Percentiles rank a stretch among this genome's conserved stretches.
phyloP scores from a whole-genome alignment of 2,797 vertebrate genomes.

The Scolopax bukidnonensis region DNA sequence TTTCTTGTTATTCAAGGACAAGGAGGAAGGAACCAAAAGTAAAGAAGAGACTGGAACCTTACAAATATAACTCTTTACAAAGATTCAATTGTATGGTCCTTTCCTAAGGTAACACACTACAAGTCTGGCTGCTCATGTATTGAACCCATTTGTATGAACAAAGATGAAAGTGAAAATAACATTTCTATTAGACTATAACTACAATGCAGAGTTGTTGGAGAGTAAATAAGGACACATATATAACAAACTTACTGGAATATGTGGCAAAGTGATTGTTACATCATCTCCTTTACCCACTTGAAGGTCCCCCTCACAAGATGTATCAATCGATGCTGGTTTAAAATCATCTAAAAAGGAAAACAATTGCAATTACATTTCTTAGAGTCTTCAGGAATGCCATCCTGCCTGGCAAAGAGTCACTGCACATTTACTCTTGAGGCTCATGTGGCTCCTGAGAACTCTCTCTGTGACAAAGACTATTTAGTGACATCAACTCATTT shows the following conservation, averaged over 20 bases:
- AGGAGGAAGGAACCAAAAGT: not conserved
- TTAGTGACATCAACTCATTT: not conserved
- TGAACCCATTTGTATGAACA: not conserved
- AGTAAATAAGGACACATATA: not conserved
- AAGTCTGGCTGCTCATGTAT: not conserved
- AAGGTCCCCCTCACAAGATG: slow-evolving; percentile 94
- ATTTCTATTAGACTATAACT: not conserved
- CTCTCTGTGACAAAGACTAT: not conserved
- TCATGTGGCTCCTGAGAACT: not conserved
- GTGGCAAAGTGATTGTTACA: slow-evolving; percentile 96
- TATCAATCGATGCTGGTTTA: slow-evolving; percentile 98
- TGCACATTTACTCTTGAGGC: not conserved
- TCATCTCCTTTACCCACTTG: slow-evolving; percentile 99
- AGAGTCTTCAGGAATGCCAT: not conserved
- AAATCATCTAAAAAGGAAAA: slow-evolving; percentile 89
- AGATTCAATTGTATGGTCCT: not conserved
- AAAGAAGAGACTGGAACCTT: not conserved
- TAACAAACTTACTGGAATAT: slow-evolving; percentile 88
- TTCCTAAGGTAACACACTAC: not conserved
- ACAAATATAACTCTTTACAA: not conserved
- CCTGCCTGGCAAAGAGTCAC: not conserved
- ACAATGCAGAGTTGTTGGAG: not conserved
- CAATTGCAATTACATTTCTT: not conserved
- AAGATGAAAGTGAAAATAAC: not conserved
- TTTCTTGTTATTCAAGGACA: not conserved